These are phyloP conservation scores for Astur gentilis DNA, from an alignment of 2,113 vertebrate genomes.

Conservation along the genomic window DNA sequence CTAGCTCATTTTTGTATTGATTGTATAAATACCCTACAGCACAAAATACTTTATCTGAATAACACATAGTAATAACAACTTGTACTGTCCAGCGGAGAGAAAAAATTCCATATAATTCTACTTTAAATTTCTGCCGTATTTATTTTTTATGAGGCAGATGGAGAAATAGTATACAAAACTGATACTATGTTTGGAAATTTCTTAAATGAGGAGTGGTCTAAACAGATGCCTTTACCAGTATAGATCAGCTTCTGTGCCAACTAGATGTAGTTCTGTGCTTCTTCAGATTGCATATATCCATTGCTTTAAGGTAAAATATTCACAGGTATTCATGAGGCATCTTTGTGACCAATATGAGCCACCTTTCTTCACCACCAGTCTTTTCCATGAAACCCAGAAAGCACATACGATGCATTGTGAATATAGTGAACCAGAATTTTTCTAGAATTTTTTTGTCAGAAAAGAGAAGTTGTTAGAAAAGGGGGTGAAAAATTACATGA, in stretches of 20 bases:
- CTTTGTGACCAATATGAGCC: neutral
- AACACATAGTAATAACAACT: neutral
- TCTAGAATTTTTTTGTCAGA: neutral
- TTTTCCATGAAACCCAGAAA: neutral
- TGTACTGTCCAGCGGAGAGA: neutral
- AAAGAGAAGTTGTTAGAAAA: neutral
- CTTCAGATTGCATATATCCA: neutral
- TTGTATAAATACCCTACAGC: neutral
- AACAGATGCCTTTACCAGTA: neutral
- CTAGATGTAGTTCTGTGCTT: neutral
- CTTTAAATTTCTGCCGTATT: neutral
- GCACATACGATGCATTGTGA: neutral
- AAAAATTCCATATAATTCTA: neutral
- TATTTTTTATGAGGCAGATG: neutral
- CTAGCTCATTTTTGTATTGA: neutral
- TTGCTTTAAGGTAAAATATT: neutral
- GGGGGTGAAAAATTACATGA: neutral
- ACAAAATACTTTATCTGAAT: neutral
- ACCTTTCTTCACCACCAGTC: neutral
- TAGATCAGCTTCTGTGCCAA: neutral
- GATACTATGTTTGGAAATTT: neutral
- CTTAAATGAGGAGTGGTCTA: neutral
- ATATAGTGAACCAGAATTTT: neutral
- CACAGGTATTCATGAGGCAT: neutral
- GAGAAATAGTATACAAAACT: neutral